Base-by-base conservation (phyloP, 2,113 vertebrate species). In the Pseudonaja textilis region DNA sequence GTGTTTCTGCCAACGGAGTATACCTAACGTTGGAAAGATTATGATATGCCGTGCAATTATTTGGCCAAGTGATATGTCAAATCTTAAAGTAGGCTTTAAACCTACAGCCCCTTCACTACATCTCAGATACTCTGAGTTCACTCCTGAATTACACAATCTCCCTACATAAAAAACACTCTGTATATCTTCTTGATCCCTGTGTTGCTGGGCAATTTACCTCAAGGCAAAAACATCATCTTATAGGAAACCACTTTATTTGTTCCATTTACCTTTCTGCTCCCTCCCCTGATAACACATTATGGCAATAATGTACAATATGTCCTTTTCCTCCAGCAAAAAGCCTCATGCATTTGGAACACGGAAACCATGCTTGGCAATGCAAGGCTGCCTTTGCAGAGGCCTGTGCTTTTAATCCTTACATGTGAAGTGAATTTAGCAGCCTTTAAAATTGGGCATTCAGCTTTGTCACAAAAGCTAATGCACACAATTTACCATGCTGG, bases 351-450 rank as follows among this genome's bases (percentile, higher is more conserved):
- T 2, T 20, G 93, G 94, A 92, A 90, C 1, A 1, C 16, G 0
- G 1, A 74, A 87, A 69, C n/a, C 39, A 16, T 16, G 64, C 81
- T 89, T 93, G 92, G 34, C 89, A 93, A 42, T 0, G 0, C 47
- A 55, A 47, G 10, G 92, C 94, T 10, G 5, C n/a, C 61, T 96
- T 94, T 91, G 85, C 0, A 0, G 93, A 93, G 55, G 93, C 56
- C 29, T 1, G 0, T 64, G 55, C 87, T 94, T 94, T 93, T 91
- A 91, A 95, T 94, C 89, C 91, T 93, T 47, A 0, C 45, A 42
- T 86, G 1, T 34, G 87, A 93, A 95, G 89, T 0, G 54, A 95
- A 91, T 54, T 85, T 50, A 23, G 89, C 0, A 0, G 92, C 26
- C 3, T 1, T 89, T 0, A 3, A 57, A 91, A 93, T n/a, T 59